Evolutionary conservation across 2,113 vertebrate genomes (phyloP).

Genomic region (Mionectes macconnelli): DNA sequence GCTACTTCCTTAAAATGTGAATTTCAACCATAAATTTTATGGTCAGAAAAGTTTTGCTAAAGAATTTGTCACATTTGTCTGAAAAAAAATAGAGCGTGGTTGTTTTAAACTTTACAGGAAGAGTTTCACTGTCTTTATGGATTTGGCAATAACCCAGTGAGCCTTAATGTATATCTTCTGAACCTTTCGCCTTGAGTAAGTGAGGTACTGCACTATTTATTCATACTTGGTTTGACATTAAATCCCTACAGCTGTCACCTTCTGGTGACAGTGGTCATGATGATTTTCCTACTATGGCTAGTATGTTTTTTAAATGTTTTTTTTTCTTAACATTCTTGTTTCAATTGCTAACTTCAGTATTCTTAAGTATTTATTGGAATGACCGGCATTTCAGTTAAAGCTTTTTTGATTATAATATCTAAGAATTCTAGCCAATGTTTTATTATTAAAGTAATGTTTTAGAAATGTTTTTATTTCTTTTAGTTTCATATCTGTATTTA

Average conservation of each 20-base stretch:
- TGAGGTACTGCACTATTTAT: neutral
- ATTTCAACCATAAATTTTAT: neutral
- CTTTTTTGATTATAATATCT: neutral
- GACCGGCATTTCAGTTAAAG: neutral
- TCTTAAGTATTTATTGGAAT: neutral
- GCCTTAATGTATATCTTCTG: neutral
- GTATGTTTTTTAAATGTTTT: neutral
- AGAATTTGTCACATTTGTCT: neutral
- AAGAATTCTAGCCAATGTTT: neutral
- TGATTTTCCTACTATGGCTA: neutral
- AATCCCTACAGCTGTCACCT: neutral
- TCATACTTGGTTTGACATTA: neutral
- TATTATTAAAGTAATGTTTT: neutral
- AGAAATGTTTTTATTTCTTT: neutral
- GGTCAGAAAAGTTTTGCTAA: neutral
- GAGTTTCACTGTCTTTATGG: neutral
- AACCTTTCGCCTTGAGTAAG: constrained; percentile 7
- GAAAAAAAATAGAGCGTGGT: neutral
- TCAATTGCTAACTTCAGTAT: neutral
- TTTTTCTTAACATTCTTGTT: neutral
- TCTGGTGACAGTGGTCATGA: neutral
- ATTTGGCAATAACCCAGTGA: neutral
- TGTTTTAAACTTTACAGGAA: neutral
- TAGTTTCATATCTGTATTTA: neutral
- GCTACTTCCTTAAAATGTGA: neutral